phyloP scores from a whole-genome alignment of 2,888 invertebrate species.

The Folsomia manolachei region DNA sequence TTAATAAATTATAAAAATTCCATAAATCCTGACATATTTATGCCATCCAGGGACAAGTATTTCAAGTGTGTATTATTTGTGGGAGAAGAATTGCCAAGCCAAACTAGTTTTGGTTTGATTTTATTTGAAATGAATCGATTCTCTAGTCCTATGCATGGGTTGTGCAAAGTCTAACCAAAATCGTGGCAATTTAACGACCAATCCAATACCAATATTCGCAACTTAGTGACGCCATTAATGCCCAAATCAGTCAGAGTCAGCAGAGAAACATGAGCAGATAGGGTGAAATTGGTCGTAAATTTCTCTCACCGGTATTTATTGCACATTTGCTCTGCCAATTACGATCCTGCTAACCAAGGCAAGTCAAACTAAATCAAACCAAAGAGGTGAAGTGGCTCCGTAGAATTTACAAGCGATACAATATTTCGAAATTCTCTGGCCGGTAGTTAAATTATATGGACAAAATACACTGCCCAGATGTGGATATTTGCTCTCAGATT shows the following conservation, averaged over 20 bases:
- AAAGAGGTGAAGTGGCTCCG: too few species aligned
- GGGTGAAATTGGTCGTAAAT: slow-evolving; percentile 10
- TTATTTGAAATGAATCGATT: background rate
- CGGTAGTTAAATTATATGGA: too few species aligned
- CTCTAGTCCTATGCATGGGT: background rate
- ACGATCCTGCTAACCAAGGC: background rate
- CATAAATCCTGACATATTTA: background rate
- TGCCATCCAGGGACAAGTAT: background rate
- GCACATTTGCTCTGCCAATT: slow-evolving; percentile 10
- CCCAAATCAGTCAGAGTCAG: slow-evolving; percentile 11
- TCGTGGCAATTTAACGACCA: slow-evolving; percentile 4
- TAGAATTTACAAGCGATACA: too few species aligned
- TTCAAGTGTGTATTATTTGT: background rate
- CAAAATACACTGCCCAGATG: too few species aligned
- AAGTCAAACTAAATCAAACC: too few species aligned
- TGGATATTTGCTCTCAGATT: too few species aligned
- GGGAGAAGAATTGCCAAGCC: background rate
- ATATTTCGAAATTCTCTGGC: too few species aligned
- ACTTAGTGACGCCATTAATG: slow-evolving; percentile 14
- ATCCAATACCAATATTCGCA: slow-evolving; percentile 1
- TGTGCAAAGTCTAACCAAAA: background rate
- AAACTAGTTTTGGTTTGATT: background rate
- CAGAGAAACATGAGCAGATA: background rate
- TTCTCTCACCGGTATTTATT: slow-evolving; percentile 14
- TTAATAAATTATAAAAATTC: background rate